A percentile compares a stretch with the other conserved stretches of the same genome.
phyloP scores from a whole-genome alignment of 2,113 vertebrate genomes.

The Stegastes partitus region DNA sequence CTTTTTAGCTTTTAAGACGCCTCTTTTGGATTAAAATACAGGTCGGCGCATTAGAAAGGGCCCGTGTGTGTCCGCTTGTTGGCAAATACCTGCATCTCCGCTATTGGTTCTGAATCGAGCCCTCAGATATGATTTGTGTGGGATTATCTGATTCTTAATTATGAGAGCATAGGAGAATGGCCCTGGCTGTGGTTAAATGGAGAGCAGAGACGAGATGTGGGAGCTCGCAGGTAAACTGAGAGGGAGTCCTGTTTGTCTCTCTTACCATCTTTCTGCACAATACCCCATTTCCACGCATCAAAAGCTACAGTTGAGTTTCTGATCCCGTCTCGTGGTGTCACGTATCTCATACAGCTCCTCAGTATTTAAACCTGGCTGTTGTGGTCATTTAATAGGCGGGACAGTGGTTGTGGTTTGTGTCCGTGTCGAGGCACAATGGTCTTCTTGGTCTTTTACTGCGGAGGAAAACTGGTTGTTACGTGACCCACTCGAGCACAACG shows the following conservation, averaged over 20 bases:
- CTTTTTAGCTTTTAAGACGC: constrained; percentile 66
- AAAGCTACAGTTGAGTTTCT: constrained; percentile 20
- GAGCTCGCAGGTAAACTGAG: constrained; percentile 32
- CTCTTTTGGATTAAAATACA: constrained; percentile 61
- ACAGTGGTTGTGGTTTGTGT: constrained; percentile 26
- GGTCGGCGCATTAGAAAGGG: constrained; percentile 17
- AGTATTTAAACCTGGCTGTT: constrained; percentile 20
- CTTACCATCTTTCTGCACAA: constrained; percentile 46
- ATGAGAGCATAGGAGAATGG: constrained; percentile 20
- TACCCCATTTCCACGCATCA: constrained; percentile 28
- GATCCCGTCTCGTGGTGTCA: constrained; percentile 45
- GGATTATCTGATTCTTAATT: constrained; percentile 15
- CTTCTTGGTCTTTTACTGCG: constrained; percentile 46
- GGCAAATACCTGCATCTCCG: not conserved
- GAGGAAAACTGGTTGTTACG: constrained; percentile 44
- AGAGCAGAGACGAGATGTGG: constrained; percentile 10
- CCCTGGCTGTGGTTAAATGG: not conserved
- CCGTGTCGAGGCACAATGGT: constrained; percentile 50
- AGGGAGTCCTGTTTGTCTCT: not conserved
- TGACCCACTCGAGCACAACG: constrained; percentile 46
- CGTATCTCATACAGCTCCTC: constrained; percentile 43
- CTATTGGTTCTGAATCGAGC: not conserved
- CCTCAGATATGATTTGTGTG: constrained; percentile 14
- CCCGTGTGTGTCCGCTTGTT: not conserved
- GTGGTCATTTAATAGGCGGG: constrained; percentile 31